Percentiles rank a stretch among this genome's conserved stretches.
Evolutionary conservation across 2,888 invertebrate species (phyloP).

Genomic region (Dynastes hyllus): DNA sequence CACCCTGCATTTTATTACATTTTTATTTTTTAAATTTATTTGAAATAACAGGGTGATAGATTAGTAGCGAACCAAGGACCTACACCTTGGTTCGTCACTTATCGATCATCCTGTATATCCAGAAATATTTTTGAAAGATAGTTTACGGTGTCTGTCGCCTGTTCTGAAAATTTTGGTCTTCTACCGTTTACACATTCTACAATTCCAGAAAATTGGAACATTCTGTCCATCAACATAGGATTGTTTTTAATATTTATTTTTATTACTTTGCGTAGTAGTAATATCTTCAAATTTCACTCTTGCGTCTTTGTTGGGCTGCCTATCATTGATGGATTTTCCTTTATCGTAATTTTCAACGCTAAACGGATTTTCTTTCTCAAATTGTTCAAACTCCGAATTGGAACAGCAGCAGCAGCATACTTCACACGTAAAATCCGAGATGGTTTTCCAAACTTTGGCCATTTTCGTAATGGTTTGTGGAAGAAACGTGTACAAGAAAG

Average conservation of each 20-base stretch:
- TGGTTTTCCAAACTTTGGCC: conserved; percentile 56
- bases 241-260: conserved; percentile 9
- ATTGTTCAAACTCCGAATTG: conserved; percentile 67
- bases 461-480: conserved; percentile 71
- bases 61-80: too few relatives aligned
- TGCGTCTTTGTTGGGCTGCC: not conserved
- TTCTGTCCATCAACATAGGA: not conserved
- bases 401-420: conserved; percentile 68
- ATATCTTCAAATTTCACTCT: conserved; percentile 21
- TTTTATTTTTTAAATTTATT: too few relatives aligned
- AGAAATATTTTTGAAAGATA: too few relatives aligned
- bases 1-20: too few relatives aligned
- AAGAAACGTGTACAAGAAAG: conserved; percentile 76
- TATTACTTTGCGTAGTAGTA: not conserved
- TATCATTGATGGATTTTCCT: not conserved
- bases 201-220: too few relatives aligned
- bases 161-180: too few relatives aligned
- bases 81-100: too few relatives aligned
- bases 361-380: conserved; percentile 65
- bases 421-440: conserved; percentile 65
- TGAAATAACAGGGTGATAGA: too few relatives aligned
- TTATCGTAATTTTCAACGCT: conserved; percentile 51
- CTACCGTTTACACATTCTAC: too few relatives aligned
- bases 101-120: too few relatives aligned
- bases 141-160: too few relatives aligned